A percentile compares a stretch with the other conserved stretches of the same genome.
These are phyloP conservation scores for Gortyna flavago DNA, from an alignment of 2,888 invertebrate species.

Conservation along the genomic window DNA sequence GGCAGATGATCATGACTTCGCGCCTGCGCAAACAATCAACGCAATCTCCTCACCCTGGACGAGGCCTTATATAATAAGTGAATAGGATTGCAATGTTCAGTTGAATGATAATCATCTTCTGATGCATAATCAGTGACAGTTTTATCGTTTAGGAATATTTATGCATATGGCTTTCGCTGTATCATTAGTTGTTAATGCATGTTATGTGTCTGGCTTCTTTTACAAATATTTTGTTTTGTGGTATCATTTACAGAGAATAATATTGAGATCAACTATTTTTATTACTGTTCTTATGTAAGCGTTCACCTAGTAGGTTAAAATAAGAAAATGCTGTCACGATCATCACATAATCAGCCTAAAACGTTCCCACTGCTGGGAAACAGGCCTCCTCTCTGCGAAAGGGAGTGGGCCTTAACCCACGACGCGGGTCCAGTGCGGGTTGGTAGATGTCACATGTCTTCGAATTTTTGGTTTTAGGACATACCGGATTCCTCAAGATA, in stretches of 20 bases:
- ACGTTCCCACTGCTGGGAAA: too few species aligned
- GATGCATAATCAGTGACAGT: constrained; percentile 47
- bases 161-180: constrained; percentile 20
- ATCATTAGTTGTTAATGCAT: constrained; percentile 32
- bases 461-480: too few species aligned
- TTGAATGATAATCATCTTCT: constrained; percentile 16
- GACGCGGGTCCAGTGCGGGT: too few species aligned
- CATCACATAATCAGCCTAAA: too few species aligned
- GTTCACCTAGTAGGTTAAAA: too few species aligned
- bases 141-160: constrained; percentile 44
- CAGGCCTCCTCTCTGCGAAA: too few species aligned
- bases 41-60: background rate
- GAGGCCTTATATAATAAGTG: background rate
- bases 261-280: background rate
- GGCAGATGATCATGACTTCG: background rate
- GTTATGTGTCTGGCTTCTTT: constrained; percentile 19
- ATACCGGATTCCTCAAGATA: too few species aligned
- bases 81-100: background rate
- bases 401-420: too few species aligned
- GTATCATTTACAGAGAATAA: background rate
- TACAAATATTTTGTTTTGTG: constrained; percentile 6
- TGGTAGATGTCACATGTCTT: too few species aligned
- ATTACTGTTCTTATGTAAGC: background rate
- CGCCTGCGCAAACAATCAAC: background rate
- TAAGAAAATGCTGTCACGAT: too few species aligned